phyloP scores from a whole-genome alignment of 1,140 invertebrate genomes.

The Aporrectodea caliginosa region DNA sequence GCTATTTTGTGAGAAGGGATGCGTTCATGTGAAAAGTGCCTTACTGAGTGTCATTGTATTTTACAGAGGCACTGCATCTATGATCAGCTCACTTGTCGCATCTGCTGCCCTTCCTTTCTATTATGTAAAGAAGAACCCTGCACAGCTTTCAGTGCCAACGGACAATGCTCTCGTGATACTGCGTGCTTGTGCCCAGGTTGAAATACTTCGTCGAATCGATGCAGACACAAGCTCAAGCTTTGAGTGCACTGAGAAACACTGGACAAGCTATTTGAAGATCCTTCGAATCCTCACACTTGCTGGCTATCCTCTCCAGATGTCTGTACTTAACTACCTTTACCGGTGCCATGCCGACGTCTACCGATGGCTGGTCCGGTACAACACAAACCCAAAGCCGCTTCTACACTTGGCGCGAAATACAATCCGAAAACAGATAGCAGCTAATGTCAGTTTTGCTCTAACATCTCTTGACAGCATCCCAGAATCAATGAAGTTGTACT shows the following conservation, averaged over 20 bases:
- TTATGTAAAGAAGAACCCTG: neutral
- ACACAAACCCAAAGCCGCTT: neutral
- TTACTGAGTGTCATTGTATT: neutral
- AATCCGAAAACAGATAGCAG: neutral
- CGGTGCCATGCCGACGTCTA: neutral
- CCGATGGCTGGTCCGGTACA: neutral
- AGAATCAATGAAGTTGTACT: conserved; percentile 5
- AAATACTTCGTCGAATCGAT: neutral
- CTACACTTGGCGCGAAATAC: conserved; percentile 4
- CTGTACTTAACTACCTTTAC: neutral
- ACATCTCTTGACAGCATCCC: neutral
- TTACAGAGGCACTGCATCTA: neutral
- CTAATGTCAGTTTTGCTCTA: conserved; percentile 10
- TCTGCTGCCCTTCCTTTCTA: neutral
- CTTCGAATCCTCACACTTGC: conserved; percentile 5
- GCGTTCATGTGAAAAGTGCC: neutral
- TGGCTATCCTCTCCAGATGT: conserved; percentile 6
- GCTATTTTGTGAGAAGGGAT: neutral
- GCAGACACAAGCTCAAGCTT: neutral
- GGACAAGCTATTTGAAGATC: neutral
- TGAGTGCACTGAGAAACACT: neutral
- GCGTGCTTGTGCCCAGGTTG: neutral
- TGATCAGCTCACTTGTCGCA: neutral
- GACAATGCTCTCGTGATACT: neutral
- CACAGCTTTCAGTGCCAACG: neutral